Evolutionary conservation across 2,797 vertebrate species (phyloP), one percentile per base, ranked within the genome.

Genomic region (Cossypha heuglini): DNA sequence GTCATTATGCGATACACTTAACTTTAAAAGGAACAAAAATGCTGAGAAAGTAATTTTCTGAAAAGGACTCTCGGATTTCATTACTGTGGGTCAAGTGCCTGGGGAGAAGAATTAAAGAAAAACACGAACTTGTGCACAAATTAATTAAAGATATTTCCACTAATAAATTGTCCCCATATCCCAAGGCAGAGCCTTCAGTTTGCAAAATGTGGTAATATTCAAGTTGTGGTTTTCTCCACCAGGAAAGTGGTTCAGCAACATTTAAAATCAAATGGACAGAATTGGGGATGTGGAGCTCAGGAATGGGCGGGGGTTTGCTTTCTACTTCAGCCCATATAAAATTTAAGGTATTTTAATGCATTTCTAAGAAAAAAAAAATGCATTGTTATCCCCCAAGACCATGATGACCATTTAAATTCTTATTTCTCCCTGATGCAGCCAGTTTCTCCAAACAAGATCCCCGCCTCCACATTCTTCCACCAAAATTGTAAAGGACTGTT

Each of bases 121-220:
- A 97, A 97, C 97, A 98, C 86, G 97, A 98, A 98, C 97, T 97
- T 97, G 96, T 97, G 97, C 97, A 98, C 97, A 98, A 97, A 98
- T 98, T 98, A 98, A 98, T 98, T 98, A 98, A 97, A 97, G 97
- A 98, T 97, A 98, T 97, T 97, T 97, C 97, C 97, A 97, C 97
- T 97, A 98, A 98, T 98, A 98, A 97, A 97, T 97, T 97, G 97
- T 97, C 97, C 97, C 96, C 38, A 49, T 97, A 96, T 97, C 97
- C 97, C 97, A 97, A 97, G 97, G 97, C 97, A 97, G 96, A 97
- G 96, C 96, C 97, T 95, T 97, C 94, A 94, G 93, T 96, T 96
- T 94, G 94, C 82, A 80, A 96, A 97, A 98, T 97, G 93, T 97
- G 97, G 96, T 97, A 97, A 96, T 97, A 96, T 97, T 97, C 97